Evolutionary conservation across 2,797 vertebrate genomes (phyloP), one percentile per base, ranked within the genome.

Genomic region (Tokudaia muenninki): DNA sequence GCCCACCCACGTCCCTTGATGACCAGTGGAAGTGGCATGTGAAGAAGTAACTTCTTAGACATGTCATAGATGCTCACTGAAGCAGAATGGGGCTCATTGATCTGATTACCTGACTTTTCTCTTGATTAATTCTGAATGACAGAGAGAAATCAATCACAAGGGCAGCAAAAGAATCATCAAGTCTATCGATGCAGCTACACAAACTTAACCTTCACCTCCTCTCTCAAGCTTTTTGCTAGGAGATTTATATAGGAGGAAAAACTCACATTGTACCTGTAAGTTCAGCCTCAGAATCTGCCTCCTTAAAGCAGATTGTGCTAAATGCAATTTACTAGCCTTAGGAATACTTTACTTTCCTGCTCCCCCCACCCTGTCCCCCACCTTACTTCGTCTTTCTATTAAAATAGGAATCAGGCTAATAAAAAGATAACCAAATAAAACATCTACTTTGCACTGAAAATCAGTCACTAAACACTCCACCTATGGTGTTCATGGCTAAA

Each of bases 111-210:
- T 96, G 96, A 84, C 59, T 91, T 96, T 96, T 95, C 87, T 96
- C 89, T 47, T 92, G 96, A 97, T 92, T 97, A 95, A 97, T 98
- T 97, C 61, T 87, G 91, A 96, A 90, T 92, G 97, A 90, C 97
- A 97, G 41, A 52, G 83, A 95, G 87, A 96, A 97, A 97, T 97
- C 96, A 90, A 97, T 97, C 96, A 97, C 87, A 65, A 90, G 21
- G 87, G 92, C 87, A 97, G 94, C 72, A 95, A 95, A 98, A 97
- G 95, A 94, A 97, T 95, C 97, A 96, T 87, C 94, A 65, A 93
- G 95, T 92, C 87, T 24, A 75, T 90, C 78, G 52, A 95, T 96
- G 94, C 87, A 63, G 86, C 97, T 97, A 89, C 31, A 90, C 92
- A 97, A 97, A 97, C 95, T 84, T 96, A 96, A 96, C 97, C 96